Conservation (phyloP, 2,888 invertebrate genomes). For the Drosophila flavopinicola region DNA sequence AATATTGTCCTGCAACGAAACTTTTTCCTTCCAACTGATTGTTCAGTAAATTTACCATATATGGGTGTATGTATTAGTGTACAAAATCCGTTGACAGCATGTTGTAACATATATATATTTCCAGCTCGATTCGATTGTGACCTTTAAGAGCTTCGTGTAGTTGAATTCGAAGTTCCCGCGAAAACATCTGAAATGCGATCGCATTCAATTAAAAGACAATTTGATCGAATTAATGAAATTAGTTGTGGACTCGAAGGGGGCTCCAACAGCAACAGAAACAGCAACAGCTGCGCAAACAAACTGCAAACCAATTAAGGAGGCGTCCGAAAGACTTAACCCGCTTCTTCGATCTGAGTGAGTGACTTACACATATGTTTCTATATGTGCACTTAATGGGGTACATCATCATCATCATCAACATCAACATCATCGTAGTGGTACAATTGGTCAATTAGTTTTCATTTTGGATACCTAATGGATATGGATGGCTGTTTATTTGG, state of each 20-base stretch:
- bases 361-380: not conserved
- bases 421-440: constrained; percentile 21
- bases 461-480: not conserved
- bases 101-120: constrained; percentile 10
- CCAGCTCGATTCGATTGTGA: constrained; percentile 23
- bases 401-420: not conserved
- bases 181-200: constrained; percentile 55
- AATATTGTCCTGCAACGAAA: no score
- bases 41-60: no score
- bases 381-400: constrained; percentile 7
- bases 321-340: constrained; percentile 23
- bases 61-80: not conserved
- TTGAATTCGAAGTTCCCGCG: constrained; percentile 27
- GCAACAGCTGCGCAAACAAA: constrained; percentile 74
- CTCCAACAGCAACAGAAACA: constrained; percentile 57
- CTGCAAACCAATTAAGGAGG: constrained; percentile 71
- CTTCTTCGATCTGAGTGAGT: constrained; percentile 2
- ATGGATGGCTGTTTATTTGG: not conserved
- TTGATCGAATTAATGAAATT: constrained; percentile 78
- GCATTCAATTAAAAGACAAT: constrained; percentile 77
- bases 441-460: constrained; percentile 30
- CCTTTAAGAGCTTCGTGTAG: constrained; percentile 30
- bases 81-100: constrained; percentile 14
- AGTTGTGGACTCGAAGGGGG: constrained; percentile 39
- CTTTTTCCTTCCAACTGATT: no score